These are phyloP conservation scores for Cheilosia soror DNA, from an alignment of 2,888 invertebrate species.

Conservation along the genomic window DNA sequence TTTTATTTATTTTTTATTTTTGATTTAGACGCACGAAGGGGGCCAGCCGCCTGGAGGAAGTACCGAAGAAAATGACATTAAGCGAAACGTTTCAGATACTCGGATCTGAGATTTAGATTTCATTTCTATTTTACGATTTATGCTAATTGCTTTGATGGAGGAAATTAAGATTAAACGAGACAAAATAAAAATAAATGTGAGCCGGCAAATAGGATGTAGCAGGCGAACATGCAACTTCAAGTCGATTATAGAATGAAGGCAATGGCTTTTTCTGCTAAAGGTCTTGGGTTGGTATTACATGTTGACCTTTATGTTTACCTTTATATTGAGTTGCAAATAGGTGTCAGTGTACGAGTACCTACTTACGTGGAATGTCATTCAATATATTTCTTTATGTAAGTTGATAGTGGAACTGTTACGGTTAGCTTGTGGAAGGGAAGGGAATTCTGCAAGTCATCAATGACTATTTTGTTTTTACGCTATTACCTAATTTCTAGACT, in stretches of 20 bases:
- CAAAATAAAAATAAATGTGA: slow-evolving; percentile 2
- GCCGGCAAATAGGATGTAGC: slow-evolving; percentile 32
- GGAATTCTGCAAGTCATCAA: too few species aligned
- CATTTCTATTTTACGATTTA: slow-evolving; percentile 51
- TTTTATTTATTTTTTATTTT: background rate
- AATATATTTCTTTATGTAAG: slow-evolving; percentile 13
- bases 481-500: too few species aligned
- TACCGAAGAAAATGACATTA: slow-evolving; percentile 59
- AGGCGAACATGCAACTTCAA: slow-evolving; percentile 28
- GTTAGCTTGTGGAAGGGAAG: too few species aligned
- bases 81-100: slow-evolving; percentile 39
- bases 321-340: slow-evolving; percentile 14
- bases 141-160: slow-evolving; percentile 52
- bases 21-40: slow-evolving; percentile 21
- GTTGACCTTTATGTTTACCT: slow-evolving; percentile 60
- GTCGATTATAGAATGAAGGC: slow-evolving; percentile 10
- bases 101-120: slow-evolving; percentile 29
- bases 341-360: slow-evolving; percentile 53
- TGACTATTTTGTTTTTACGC: too few species aligned
- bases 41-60: slow-evolving; percentile 23
- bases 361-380: slow-evolving; percentile 57
- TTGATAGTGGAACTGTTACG: background rate
- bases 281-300: slow-evolving; percentile 62
- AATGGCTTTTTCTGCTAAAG: slow-evolving; percentile 37
- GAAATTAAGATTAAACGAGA: slow-evolving; percentile 31